Evolutionary conservation across 2,113 vertebrate species (phyloP).

Genomic region (Corvus cornix): DNA sequence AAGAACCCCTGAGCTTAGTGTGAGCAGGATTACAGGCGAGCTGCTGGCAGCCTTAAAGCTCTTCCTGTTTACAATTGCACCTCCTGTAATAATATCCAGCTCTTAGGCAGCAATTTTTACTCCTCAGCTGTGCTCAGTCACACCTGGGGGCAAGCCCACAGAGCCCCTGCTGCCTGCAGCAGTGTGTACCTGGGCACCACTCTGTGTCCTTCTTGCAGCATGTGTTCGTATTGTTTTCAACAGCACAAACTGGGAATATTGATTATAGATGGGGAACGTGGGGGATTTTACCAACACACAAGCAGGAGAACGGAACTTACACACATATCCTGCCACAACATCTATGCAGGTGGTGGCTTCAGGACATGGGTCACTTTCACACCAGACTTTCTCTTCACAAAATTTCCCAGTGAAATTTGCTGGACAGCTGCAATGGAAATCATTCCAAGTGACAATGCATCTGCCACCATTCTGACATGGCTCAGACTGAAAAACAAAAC

Average conservation of each 20-base stretch:
- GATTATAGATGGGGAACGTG: fast-evolving
- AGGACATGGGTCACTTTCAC: slow-evolving; percentile 80
- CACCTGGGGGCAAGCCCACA: background rate
- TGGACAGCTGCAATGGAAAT: slow-evolving; percentile 87
- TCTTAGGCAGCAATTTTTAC: background rate
- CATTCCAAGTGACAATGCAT: slow-evolving; percentile 91
- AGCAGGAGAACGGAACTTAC: slow-evolving; percentile 74
- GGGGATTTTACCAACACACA: background rate
- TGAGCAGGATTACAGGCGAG: slow-evolving; percentile 37
- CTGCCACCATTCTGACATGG: slow-evolving; percentile 87
- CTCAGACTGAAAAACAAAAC: slow-evolving; percentile 69
- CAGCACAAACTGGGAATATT: background rate
- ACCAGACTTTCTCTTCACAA: slow-evolving; percentile 90
- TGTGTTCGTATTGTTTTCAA: background rate
- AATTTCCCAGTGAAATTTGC: slow-evolving; percentile 82
- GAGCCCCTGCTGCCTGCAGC: background rate
- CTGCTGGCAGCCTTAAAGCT: slow-evolving; percentile 35
- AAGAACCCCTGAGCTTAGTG: background rate
- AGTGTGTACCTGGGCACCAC: background rate
- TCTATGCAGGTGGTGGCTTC: slow-evolving; percentile 79
- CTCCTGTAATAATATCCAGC: background rate
- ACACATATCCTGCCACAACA: slow-evolving; percentile 88
- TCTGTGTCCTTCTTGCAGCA: background rate
- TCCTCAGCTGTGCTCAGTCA: background rate
- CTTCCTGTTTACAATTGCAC: slow-evolving; percentile 41